Conservation (phyloP, 2,888 invertebrate species). For the Dugesia japonica region DNA sequence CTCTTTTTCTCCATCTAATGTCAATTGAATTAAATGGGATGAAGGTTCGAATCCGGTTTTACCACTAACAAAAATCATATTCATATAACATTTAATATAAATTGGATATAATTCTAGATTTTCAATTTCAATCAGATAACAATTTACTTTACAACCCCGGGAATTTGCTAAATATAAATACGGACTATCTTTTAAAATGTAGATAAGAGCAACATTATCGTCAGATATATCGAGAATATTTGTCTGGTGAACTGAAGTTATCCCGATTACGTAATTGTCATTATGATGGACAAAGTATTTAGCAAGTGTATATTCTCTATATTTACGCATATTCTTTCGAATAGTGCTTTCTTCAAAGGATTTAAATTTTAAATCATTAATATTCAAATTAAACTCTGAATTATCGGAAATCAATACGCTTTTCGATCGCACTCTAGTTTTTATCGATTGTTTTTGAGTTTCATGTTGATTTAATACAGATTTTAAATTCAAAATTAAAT, state of each 20-base stretch:
- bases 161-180: neutral
- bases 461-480: neutral
- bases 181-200: neutral
- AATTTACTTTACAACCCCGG: neutral
- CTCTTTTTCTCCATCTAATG: neutral
- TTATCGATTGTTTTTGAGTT: neutral
- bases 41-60: neutral
- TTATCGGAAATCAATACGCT: neutral
- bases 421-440: neutral
- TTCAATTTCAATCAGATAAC: neutral
- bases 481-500: neutral
- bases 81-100: neutral
- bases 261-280: neutral
- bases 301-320: neutral
- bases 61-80: neutral
- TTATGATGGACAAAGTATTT: neutral
- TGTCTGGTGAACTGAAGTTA: neutral
- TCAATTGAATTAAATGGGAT: neutral
- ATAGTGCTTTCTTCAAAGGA: neutral
- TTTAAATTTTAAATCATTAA: neutral
- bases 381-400: neutral
- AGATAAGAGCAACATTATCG: neutral
- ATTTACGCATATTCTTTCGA: neutral
- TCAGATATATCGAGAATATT: neutral
- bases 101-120: neutral